Conservation (phyloP, 2,888 invertebrate genomes). For the Lepidocyrtoides sp. region DNA sequence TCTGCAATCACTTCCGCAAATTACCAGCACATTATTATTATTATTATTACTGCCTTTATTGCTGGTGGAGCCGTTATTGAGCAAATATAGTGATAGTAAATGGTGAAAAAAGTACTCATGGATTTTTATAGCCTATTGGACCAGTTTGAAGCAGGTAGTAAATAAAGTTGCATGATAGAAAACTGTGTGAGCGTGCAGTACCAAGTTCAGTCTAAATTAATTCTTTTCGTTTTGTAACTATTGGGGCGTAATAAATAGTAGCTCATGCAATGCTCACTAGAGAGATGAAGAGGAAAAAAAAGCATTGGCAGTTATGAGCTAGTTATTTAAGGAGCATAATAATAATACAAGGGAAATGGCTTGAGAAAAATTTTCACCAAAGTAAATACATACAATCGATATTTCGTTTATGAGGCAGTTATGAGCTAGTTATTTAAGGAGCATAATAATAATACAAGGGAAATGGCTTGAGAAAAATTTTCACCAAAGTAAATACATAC, state of each 20-base stretch:
- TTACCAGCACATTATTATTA: conserved; percentile 48
- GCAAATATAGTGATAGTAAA: background rate
- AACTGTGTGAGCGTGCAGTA: background rate
- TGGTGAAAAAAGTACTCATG: background rate
- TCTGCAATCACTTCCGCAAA: conserved; percentile 60
- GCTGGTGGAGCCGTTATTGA: too few relatives aligned
- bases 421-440: background rate
- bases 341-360: background rate
- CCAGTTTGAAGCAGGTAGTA: conserved; percentile 23
- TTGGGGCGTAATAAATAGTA: conserved; percentile 39
- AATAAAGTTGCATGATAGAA: background rate
- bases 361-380: background rate
- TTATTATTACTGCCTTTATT: conserved; percentile 21
- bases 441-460: background rate
- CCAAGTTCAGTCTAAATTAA: conserved; percentile 45
- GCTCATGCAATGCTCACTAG: conserved; percentile 37
- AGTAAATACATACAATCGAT: background rate
- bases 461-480: background rate
- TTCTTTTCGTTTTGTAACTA: conserved; percentile 51
- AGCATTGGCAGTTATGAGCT: conserved; percentile 16
- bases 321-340: background rate
- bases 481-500: background rate
- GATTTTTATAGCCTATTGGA: conserved; percentile 28
- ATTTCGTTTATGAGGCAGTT: background rate
- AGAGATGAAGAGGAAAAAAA: conserved; percentile 8